A percentile compares a stretch with the other conserved stretches of the same genome.
Conservation (phyloP, 2,113 vertebrate species). For the Entelurus aequoreus region DNA sequence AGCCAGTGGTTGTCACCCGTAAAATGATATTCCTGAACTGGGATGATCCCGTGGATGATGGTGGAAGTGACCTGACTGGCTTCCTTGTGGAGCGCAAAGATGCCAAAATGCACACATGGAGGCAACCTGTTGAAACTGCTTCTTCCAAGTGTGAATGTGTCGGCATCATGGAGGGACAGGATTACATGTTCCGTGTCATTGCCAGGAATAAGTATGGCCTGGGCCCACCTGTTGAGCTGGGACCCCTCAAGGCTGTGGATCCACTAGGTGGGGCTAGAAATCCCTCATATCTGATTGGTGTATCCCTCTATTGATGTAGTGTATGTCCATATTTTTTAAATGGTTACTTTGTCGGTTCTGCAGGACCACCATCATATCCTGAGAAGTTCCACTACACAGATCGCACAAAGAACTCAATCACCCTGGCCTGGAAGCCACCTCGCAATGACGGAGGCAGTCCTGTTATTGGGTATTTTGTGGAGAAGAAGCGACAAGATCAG, state of each 20-base stretch:
- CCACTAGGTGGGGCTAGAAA: conserved; percentile 78
- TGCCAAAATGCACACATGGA: conserved; percentile 90
- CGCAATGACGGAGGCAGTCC: conserved; percentile 93
- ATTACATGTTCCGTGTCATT: conserved; percentile 90
- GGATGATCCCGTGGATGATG: conserved; percentile 93
- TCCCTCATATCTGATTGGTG: background rate
- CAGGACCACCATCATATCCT: conserved; percentile 89
- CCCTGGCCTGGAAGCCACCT: conserved; percentile 89
- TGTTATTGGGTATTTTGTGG: conserved; percentile 89
- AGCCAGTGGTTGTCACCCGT: conserved; percentile 93
- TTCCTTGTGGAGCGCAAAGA: conserved; percentile 91
- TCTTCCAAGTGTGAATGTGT: conserved; percentile 95
- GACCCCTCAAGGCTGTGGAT: conserved; percentile 87
- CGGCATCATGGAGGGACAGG: conserved; percentile 89
- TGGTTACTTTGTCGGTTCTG: background rate
- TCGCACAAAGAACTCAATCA: conserved; percentile 87
- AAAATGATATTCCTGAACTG: conserved; percentile 98
- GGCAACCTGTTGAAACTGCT: conserved; percentile 84
- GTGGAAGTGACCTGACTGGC: conserved; percentile 90
- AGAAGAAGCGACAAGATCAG: conserved; percentile 88
- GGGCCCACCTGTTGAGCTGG: conserved; percentile 85
- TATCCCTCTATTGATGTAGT: background rate
- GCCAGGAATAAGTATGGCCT: conserved; percentile 95
- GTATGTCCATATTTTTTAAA: background rate
- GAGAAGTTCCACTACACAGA: conserved; percentile 95